Evolutionary conservation across 2,113 vertebrate species (phyloP).

Genomic region (Pygoscelis adeliae): DNA sequence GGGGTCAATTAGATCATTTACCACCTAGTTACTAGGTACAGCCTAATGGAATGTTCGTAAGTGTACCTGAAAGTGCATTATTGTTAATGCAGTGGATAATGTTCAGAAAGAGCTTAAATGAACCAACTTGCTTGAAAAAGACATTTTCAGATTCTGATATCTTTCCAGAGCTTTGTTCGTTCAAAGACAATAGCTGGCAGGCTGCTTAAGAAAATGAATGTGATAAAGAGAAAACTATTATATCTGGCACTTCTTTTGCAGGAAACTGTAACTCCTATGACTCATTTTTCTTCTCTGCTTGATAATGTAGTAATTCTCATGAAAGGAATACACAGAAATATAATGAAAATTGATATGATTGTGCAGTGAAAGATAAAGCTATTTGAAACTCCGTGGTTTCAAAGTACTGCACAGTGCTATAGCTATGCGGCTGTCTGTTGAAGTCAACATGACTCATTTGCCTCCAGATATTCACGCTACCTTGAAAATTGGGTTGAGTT

Average conservation of each 20-base stretch:
- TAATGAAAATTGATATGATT: constrained; percentile 40
- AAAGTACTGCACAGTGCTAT: not conserved
- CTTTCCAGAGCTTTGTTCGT: not conserved
- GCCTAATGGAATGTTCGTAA: not conserved
- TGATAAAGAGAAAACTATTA: constrained; percentile 29
- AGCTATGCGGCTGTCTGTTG: not conserved
- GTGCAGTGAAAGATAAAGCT: constrained; percentile 35
- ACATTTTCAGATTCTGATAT: not conserved
- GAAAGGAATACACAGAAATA: not conserved
- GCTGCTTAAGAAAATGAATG: not conserved
- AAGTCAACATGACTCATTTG: not conserved
- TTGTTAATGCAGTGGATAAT: not conserved
- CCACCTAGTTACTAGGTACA: not conserved
- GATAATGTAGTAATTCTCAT: constrained; percentile 35
- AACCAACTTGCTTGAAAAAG: not conserved
- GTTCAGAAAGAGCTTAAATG: not conserved
- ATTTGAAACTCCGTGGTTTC: not conserved
- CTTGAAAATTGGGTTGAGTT: not conserved
- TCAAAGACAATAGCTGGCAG: constrained; percentile 13
- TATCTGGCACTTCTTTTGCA: not conserved
- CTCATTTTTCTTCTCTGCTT: constrained; percentile 46
- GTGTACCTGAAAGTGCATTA: not conserved
- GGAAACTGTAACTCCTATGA: not conserved
- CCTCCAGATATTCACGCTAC: not conserved
- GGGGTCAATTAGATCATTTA: not conserved